phyloP scores from a whole-genome alignment of 2,888 invertebrate genomes.

The Amiota communis region DNA sequence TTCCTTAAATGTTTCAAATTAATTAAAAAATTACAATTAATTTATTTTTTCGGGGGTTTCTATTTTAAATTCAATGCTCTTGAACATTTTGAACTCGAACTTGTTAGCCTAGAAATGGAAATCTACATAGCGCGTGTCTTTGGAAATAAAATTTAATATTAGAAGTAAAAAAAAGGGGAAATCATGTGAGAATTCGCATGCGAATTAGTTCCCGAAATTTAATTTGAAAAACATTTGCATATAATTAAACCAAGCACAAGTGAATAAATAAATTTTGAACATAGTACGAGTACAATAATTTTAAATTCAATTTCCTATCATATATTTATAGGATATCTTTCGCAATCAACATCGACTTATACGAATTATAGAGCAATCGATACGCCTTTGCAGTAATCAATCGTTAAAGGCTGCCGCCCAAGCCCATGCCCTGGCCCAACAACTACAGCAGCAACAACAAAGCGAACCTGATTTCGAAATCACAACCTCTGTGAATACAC shows the following conservation, averaged over 20 bases:
- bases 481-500: conserved; percentile 65
- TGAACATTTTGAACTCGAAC: too few species aligned
- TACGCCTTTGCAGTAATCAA: conserved; percentile 76
- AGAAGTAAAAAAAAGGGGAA: too few species aligned
- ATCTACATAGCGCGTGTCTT: too few species aligned
- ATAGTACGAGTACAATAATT: background rate
- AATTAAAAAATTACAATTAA: too few species aligned
- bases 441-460: conserved; percentile 37
- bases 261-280: background rate
- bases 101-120: too few species aligned
- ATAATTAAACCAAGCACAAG: conserved; percentile 27
- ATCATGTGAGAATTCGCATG: too few species aligned
- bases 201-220: too few species aligned
- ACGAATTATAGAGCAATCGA: conserved; percentile 74
- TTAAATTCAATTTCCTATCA: background rate
- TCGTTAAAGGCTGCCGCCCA: conserved; percentile 68
- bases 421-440: conserved; percentile 72
- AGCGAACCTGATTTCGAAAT: conserved; percentile 67
- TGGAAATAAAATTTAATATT: too few species aligned
- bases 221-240: background rate
- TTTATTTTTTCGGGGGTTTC: too few species aligned
- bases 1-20: too few species aligned
- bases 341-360: conserved; percentile 83
- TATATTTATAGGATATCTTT: conserved; percentile 74
- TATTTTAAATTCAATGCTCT: too few species aligned